Evolutionary conservation across 1,140 invertebrate genomes (phyloP).

Genomic region (Drosophila mayri): DNA sequence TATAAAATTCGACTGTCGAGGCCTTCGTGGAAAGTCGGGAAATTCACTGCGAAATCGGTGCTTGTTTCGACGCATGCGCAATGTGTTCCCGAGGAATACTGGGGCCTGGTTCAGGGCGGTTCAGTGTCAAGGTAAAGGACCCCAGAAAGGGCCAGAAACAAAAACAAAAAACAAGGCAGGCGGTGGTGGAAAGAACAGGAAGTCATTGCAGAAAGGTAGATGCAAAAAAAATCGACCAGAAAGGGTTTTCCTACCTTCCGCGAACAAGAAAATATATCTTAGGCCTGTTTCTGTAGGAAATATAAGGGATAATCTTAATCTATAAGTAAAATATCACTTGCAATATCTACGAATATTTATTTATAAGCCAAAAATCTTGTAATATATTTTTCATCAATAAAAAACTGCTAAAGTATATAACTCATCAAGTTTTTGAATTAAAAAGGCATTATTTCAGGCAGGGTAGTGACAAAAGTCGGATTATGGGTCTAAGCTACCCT

Average conservation of each 20-base stretch:
- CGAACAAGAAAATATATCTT: too few species aligned
- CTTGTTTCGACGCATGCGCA: slow-evolving; percentile 37
- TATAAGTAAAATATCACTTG: neutral
- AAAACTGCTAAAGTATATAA: neutral
- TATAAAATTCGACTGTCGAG: slow-evolving; percentile 52
- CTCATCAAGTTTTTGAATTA: neutral
- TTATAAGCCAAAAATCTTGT: too few species aligned
- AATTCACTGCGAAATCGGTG: slow-evolving; percentile 31
- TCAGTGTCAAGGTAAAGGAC: slow-evolving; percentile 74
- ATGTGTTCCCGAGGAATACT: slow-evolving; percentile 6
- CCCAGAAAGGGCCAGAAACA: slow-evolving; percentile 2
- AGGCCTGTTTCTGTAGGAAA: too few species aligned
- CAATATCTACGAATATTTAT: neutral
- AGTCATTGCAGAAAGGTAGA: neutral
- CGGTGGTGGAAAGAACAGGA: slow-evolving; percentile 3
- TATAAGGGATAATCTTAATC: too few species aligned
- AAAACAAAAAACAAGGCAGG: slow-evolving; percentile 4
- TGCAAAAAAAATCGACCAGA: neutral
- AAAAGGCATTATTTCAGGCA: neutral
- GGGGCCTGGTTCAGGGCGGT: slow-evolving; percentile 42
- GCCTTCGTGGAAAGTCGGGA: slow-evolving; percentile 19
- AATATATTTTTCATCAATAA: neutral
- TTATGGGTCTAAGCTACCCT: neutral
- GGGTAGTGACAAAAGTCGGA: neutral
- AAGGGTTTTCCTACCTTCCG: neutral